Base-by-base conservation (phyloP, 2,113 vertebrate genomes). In the Oncorhynchus clarkii region DNA sequence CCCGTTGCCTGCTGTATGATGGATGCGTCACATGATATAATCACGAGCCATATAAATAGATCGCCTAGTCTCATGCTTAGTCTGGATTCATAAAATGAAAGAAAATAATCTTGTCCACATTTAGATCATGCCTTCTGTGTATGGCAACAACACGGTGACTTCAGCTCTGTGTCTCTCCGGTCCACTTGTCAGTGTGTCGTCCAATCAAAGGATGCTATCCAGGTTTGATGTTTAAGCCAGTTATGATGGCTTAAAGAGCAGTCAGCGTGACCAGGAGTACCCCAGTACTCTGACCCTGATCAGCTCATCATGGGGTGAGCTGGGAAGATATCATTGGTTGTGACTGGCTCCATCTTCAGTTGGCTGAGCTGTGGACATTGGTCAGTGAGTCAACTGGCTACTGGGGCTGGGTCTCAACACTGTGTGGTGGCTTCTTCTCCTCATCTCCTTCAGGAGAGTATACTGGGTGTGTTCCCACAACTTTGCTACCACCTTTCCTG, bases 231-330 rank as follows among this genome's bases (percentile, higher is more conserved):
- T 57, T 20, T 57, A 20, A 20, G 54, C 54, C 54, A 5, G 54
- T 57, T 20, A 20, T 57, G 20, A 57, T 20, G 54, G 54, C 14
- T 14, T 57, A 57, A 57, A 18, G 54, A 20, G 54, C 51, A 48
- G 49, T 54, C 26, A 62, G 31, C 59, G 80, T 80, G 85, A 16
- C 82, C 85, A 84, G 6, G 24, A 85, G 75, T 90, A 67, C 2
- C 87, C 26, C 20, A 45, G 64, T 65, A 59, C 27, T 16, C 81
- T 82, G 76, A 14, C 69, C 54, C 54, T 57, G 54, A 20, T 20
- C 54, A 18, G 54, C 39, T 57, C 54, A 57, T 45, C 9, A 85
- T 93, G 89, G 91, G 88, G 91, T 92, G 93, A 91, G 89, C 76
- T 59, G 78, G 24, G 71, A 71, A 79, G 79, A 45, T 84, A 76